Evolutionary conservation across 2,888 invertebrate genomes (phyloP).

Genomic region (Dastarcus helophoroides): DNA sequence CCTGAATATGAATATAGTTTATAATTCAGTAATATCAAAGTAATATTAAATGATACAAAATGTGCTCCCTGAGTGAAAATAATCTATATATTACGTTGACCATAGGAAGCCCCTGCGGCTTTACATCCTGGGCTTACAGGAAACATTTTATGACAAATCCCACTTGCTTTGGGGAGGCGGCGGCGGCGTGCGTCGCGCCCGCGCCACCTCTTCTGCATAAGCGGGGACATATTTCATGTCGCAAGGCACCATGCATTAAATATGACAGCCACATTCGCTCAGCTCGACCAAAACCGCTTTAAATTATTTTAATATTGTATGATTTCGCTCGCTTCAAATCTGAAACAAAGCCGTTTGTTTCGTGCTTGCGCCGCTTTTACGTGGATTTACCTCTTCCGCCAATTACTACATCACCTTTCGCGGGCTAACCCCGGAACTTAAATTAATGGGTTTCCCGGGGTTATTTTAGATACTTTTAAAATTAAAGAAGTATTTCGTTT

Average conservation of each 20-base stretch:
- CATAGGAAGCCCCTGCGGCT: constrained; percentile 10
- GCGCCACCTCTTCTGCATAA: constrained; percentile 24
- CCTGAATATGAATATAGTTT: no score
- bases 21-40: no score
- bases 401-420: constrained; percentile 17
- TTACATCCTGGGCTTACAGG: constrained; percentile 4
- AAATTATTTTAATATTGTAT: constrained; percentile 37
- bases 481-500: no score
- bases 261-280: constrained; percentile 18
- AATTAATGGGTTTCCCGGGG: constrained; percentile 5
- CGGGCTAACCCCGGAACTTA: constrained; percentile 6
- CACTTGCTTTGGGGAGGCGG: constrained; percentile 19
- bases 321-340: constrained; percentile 33
- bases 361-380: constrained; percentile 9
- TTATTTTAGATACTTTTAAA: no score
- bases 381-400: constrained; percentile 12
- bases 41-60: no score
- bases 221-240: constrained; percentile 27
- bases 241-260: constrained; percentile 24
- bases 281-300: constrained; percentile 20
- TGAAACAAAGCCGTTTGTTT: constrained; percentile 23
- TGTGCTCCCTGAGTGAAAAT: no score
- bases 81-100: constrained; percentile 13
- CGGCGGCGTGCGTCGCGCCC: constrained; percentile 12
- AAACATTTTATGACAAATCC: constrained; percentile 25